These are phyloP conservation scores for Sipha flava DNA, from an alignment of 1,140 invertebrate genomes.

Conservation along the genomic window DNA sequence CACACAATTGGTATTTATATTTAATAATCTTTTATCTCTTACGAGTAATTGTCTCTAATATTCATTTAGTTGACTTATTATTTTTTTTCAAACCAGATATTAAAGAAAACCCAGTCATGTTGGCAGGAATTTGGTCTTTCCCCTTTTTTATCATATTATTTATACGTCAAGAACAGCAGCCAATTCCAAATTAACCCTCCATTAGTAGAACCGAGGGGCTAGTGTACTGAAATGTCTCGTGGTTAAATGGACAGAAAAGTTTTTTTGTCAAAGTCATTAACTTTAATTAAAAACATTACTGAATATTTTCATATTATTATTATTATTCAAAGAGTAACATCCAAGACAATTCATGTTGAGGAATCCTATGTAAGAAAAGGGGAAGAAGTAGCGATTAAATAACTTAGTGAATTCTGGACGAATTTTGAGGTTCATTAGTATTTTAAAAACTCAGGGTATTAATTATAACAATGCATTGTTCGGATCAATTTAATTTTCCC, in stretches of 20 bases:
- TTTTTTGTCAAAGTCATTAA: conserved; percentile 30
- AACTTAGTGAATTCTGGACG: neutral
- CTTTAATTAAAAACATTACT: conserved; percentile 29
- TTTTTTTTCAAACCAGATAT: conserved; percentile 15
- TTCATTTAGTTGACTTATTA: conserved; percentile 6
- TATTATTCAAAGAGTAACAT: conserved; percentile 25
- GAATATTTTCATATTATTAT: neutral
- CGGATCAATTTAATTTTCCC: conserved; percentile 21
- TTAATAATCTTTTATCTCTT: too few relatives aligned
- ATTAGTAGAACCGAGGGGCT: neutral
- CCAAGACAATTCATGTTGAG: conserved; percentile 21
- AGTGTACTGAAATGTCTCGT: neutral
- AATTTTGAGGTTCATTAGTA: conserved; percentile 25
- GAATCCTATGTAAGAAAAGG: neutral
- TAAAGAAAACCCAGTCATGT: conserved; percentile 15
- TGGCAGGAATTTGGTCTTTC: neutral
- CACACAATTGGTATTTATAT: too few relatives aligned
- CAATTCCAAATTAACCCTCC: conserved; percentile 6
- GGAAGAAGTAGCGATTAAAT: neutral
- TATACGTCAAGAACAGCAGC: conserved; percentile 21
- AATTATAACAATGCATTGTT: conserved; percentile 18
- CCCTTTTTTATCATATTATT: conserved; percentile 21
- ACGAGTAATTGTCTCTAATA: neutral
- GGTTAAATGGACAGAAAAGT: conserved; percentile 25
- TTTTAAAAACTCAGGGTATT: conserved; percentile 10